Evolutionary conservation across 2,113 vertebrate species (phyloP), one percentile per base, ranked within the genome.

Genomic region (Genyomyrus donnyi): DNA sequence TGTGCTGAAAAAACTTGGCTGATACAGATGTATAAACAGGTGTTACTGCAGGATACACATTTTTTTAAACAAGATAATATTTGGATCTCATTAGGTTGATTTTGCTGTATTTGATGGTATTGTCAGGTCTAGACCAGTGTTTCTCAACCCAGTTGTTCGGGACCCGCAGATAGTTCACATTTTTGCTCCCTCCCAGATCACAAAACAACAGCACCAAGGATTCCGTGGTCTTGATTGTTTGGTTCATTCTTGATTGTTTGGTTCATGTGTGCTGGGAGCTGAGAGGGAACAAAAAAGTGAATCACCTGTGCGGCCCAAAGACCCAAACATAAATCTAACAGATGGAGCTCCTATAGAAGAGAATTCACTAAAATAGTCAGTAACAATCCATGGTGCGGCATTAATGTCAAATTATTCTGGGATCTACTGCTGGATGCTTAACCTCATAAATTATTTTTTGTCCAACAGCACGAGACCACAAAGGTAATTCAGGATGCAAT

Each of bases 401-500:
- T 66, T 66, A 66, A 66, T 66, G n/a, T 66, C n/a, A 66, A 66
- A 66, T 66, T 66, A 66, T 27, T 27, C 10, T 66, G 10, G 62
- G 62, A 66, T 27, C 24, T 66, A 66, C n/a, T 66, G 62, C 62
- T 27, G 62, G n/a, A 66, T 66, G n/a, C n/a, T 66, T 66, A 27
- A 66, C 62, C 24, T 66, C n/a, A n/a, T 66, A 27, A 11, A 66
- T 48, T 24, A 42, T 21, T 50, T 24, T 45, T 90, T 74, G 42
- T 86, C 85, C 91, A 88, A 48, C 77, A 97, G 96, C 95, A 96
- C 0, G 95, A 97, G 92, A 96, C 96, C 90, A 93, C 95, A 31
- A 96, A 96, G 90, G 92, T 97, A 24, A 95, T 96, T 92, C 95
- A 97, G 91, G 96, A 97, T 0, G 94, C 96, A 74, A 92, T 96